Base-by-base conservation (phyloP, 1,140 invertebrate species). In the Marisa cornuarietis region DNA sequence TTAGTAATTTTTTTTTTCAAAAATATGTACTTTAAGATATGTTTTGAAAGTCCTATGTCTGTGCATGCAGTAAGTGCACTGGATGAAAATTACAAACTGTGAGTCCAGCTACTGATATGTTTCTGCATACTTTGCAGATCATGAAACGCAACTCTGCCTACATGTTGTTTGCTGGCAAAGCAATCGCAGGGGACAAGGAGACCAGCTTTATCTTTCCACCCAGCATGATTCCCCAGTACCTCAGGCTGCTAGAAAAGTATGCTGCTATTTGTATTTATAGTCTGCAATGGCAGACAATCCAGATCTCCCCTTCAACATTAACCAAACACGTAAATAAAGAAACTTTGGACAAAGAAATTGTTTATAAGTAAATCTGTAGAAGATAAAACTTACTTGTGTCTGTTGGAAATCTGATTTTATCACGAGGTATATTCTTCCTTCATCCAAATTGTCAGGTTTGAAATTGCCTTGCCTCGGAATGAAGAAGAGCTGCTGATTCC, bases 381-480 rank as follows among this genome's bases (percentile, higher is more conserved):
- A 14, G 16, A 58, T 18, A 58, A 18, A 11, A 11, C 16, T 58
- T 58, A 58, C 9, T 18, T 14, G 4, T 58, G 16, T 11, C 54
- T 58, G 54, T 4, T 42, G 6, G 31, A 42, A 42, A 42, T 42
- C 31, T 42, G 31, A 42, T 42, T 42, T 42, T 42, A 42, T 42
- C 3, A 42, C 31, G 6, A 42, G 31, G 31, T 42, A 42, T 42
- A 42, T 42, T 42, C 31, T 42, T 42, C 31, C 6, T 42, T 42
- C 31, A 42, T 42, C 54, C n/a, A 13, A 42, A 10, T 68, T 77
- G 62, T 97, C 90, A 99, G 99, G 92, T 99, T 99, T 91, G 98
- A 99, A 91, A 95, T 99, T 52, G 98, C 98, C 0, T 91, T 99
- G 18, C 97, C 97, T 6, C 98, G 97, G 95, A 97, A 99, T 89